Evolutionary conservation across 2,113 vertebrate genomes (phyloP), one percentile per base, ranked within the genome.

Genomic region (Heptranchias perlo): DNA sequence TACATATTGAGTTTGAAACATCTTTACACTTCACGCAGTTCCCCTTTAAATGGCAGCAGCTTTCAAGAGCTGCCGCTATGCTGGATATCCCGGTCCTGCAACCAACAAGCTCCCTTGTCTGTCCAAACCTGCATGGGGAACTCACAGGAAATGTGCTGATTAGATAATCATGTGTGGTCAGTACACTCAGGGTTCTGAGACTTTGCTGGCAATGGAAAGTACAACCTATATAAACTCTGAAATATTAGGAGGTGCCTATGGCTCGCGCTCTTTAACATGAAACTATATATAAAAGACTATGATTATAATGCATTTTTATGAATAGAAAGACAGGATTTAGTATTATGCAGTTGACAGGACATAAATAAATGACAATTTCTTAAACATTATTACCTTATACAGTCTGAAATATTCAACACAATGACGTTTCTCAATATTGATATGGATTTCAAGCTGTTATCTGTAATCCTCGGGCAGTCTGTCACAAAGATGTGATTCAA

Each of bases 401-500:
- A 98, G 52, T 97, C 97, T 69, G 98, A 97, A 96, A 99, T 96
- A 96, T 98, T 98, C 94, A 98, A 96, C 44, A 97, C 96, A 16
- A 96, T 96, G 86, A 98, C 97, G 65, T 98, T 96, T 93, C 96
- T 98, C 96, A 98, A 95, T 84, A 92, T 44, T 47, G 97, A 97
- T 96, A 98, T 97, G 11, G 97, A 97, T 96, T 96, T 97, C 93
- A 98, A 96, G 96, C 97, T 96, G 82, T 28, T 39, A 39, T 99
- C 97, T 47, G 98, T 98, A 96, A 98, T 96, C 96, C 96, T 97
- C 94, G 97, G 97, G 96, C 98, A 99, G 95, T 98, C 97, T 5
- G 96, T 96, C 49, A 97, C 96, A 52, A 97, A 98, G 97, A 99
- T 97, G 49, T 97, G 97, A 49, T 52, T 96, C 64, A 99, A 97